phyloP scores from a whole-genome alignment of 2,113 vertebrate genomes.

The Pollachius pollachius region DNA sequence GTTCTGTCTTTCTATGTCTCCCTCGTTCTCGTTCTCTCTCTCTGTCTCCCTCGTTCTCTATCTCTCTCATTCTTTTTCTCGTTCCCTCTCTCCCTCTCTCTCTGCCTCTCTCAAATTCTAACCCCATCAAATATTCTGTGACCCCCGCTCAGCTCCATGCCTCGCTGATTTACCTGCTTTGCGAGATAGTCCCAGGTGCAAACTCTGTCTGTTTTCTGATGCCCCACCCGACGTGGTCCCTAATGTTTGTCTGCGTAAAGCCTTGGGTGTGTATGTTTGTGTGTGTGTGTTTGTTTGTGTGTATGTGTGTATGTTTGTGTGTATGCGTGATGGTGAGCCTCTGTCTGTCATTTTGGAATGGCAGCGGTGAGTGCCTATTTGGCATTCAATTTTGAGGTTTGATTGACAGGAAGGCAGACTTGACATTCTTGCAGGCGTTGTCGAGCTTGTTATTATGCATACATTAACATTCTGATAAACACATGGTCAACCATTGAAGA shows the following conservation, averaged over 20 bases:
- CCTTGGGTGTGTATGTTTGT: too few relatives aligned
- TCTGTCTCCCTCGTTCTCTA: background rate
- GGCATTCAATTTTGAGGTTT: slow-evolving; percentile 87
- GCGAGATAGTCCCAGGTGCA: slow-evolving; percentile 18
- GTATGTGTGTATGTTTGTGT: background rate
- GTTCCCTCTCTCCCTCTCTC: background rate
- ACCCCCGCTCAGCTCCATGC: slow-evolving; percentile 6
- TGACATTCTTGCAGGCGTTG: slow-evolving; percentile 86
- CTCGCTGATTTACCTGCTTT: slow-evolving; percentile 11
- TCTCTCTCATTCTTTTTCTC: background rate
- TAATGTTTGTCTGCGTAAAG: slow-evolving; percentile 76
- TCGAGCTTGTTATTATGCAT: slow-evolving; percentile 95
- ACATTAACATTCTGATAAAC: slow-evolving; percentile 99
- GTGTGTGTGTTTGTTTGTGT: background rate
- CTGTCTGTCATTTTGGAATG: slow-evolving; percentile 79
- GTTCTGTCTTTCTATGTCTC: background rate
- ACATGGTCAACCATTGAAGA: slow-evolving; percentile 86
- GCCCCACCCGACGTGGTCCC: slow-evolving; percentile 56
- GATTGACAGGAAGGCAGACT: slow-evolving; percentile 89
- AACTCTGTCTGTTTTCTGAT: slow-evolving; percentile 42
- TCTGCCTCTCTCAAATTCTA: too few relatives aligned
- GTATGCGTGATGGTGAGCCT: slow-evolving; percentile 51
- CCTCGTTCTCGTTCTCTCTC: too few relatives aligned
- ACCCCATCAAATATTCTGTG: background rate
- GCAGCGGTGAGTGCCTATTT: slow-evolving; percentile 85